Conservation (phyloP, 2,888 invertebrate genomes). For the Aphidius colemani region DNA sequence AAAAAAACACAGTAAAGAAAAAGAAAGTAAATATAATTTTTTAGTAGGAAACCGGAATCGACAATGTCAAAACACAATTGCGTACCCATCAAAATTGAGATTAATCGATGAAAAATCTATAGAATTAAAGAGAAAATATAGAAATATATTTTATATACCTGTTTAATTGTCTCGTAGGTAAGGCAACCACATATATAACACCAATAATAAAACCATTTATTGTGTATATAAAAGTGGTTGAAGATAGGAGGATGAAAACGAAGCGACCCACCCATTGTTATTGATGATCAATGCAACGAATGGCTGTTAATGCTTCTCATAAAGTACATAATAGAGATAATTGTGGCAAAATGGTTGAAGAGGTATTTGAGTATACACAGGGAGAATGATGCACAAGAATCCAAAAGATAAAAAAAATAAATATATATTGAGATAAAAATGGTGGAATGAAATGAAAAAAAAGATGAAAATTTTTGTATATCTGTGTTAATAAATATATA, state of each 20-base stretch:
- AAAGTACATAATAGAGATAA: slow-evolving; percentile 54
- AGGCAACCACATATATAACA: not conserved
- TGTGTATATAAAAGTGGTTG: slow-evolving; percentile 36
- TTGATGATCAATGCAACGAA: slow-evolving; percentile 30
- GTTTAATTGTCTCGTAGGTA: not conserved
- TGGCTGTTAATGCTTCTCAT: slow-evolving; percentile 50
- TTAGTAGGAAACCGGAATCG: slow-evolving; percentile 41
- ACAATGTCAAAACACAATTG: slow-evolving; percentile 56
- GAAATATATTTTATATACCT: slow-evolving; percentile 14
- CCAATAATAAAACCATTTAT: slow-evolving; percentile 20
- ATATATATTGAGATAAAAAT: slow-evolving; percentile 30
- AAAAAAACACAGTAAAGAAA: slow-evolving; percentile 25
- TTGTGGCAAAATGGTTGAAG: slow-evolving; percentile 56
- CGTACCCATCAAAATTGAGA: slow-evolving; percentile 16
- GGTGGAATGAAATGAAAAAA: slow-evolving; percentile 36
- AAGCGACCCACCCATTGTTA: slow-evolving; percentile 27
- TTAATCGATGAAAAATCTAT: slow-evolving; percentile 11
- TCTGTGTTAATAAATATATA: too few relatives aligned
- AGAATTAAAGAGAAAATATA: slow-evolving; percentile 8
- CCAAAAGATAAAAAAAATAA: slow-evolving; percentile 23
- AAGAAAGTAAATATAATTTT: slow-evolving; percentile 27
- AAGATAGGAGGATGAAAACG: slow-evolving; percentile 15
- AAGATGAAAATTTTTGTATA: too few relatives aligned
- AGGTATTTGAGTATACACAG: slow-evolving; percentile 49
- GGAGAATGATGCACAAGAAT: slow-evolving; percentile 11